Conservation (phyloP, 1,140 invertebrate genomes). For the Meloidogyne floridensis region DNA sequence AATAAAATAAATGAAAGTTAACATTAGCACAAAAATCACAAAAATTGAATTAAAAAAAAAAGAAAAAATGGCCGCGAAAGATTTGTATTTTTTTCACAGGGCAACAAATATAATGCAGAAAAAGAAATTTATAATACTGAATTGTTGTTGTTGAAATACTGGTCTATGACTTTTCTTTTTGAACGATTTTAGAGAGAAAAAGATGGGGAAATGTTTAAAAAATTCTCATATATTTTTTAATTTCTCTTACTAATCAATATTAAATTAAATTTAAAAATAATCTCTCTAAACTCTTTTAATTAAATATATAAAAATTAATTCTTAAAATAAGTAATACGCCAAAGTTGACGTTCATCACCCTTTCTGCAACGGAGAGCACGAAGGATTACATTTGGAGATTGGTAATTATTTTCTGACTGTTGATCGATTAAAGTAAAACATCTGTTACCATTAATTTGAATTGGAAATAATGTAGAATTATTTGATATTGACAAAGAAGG, state of each 20-base stretch:
- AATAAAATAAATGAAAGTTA: slow-evolving; percentile 3
- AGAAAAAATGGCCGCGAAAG: background rate
- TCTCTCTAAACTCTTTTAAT: background rate
- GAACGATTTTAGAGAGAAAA: no score
- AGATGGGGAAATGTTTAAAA: no score
- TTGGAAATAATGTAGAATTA: background rate
- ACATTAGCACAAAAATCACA: background rate
- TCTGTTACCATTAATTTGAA: background rate
- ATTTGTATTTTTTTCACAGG: background rate
- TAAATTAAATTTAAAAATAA: no score
- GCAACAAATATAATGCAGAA: background rate
- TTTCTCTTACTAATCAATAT: no score
- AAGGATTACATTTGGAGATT: background rate
- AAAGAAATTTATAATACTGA: background rate
- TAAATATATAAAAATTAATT: background rate
- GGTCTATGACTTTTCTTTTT: no score
- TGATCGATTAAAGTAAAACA: background rate
- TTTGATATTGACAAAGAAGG: background rate
- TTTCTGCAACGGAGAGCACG: background rate
- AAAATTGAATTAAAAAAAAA: background rate
- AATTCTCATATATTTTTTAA: no score
- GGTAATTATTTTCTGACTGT: background rate
- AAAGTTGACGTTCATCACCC: background rate
- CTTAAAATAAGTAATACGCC: background rate
- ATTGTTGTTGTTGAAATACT: background rate